Evolutionary conservation across 2,113 vertebrate species (phyloP), one percentile per base, ranked within the genome.

Genomic region (Melanocharis versteri): DNA sequence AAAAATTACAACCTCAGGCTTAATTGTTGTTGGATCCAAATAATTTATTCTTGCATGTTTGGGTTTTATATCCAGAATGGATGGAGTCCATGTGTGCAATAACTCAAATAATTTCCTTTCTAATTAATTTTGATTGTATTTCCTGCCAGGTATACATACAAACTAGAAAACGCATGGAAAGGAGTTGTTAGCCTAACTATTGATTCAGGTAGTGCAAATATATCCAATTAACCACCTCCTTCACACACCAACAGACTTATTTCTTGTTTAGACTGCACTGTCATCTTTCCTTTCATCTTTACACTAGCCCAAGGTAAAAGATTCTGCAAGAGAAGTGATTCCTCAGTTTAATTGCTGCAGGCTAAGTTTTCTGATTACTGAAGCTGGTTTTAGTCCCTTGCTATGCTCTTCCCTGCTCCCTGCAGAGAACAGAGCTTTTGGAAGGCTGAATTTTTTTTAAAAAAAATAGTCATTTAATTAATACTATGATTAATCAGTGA

Each of bases 401-500:
- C 64, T 87, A 81, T 81, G 56, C 64, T 82, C 54, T 50, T 69
- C 82, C 45, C 39, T 37, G 45, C 70, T 95, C 89, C 94, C 93
- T 88, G 93, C 84, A 91, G 89, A 93, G 93, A 92, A 88, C 0
- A 90, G 76, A 93, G 86, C 51, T 93, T 87, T 76, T 92, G 72
- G 60, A 86, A 89, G 60, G 53, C 35, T 84, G 40, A 81, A 61
- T 80, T 87, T 92, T 22, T 4, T n/a, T 40, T 40, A 40, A 0
- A 0, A 15, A 91, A 96, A 76, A 77, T 13, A 84, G 69, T 51
- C 1, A 0, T 95, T 90, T 94, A 96, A 96, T 95, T 93, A 94
- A 90, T 93, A 72, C 51, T 79, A 90, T 78, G 88, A 96, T 96
- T 93, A 95, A 97, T 94, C 92, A 95, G 80, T 90, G 54, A 73